These are phyloP conservation scores for Clusia tigrina DNA, from an alignment of 2,888 invertebrate genomes.

Conservation along the genomic window DNA sequence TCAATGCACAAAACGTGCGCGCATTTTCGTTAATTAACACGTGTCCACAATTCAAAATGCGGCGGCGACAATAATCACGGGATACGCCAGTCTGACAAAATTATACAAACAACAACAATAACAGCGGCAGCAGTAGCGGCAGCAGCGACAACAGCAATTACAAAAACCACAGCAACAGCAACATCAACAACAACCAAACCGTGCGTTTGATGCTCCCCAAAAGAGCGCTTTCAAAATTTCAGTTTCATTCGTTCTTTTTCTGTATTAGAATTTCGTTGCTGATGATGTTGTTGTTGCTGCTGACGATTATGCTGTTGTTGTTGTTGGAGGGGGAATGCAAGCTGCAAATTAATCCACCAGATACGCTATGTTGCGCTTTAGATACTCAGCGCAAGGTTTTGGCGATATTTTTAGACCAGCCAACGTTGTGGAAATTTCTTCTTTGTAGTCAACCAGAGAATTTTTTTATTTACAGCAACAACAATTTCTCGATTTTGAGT, in stretches of 20 bases:
- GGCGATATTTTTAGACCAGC: slow-evolving; percentile 12
- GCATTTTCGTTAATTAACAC: slow-evolving; percentile 37
- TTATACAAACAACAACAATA: background rate
- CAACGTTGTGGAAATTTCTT: slow-evolving; percentile 7
- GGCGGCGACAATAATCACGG: slow-evolving; percentile 25
- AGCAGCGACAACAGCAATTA: slow-evolving; percentile 11
- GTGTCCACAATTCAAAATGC: slow-evolving; percentile 28
- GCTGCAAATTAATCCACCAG: slow-evolving; percentile 33
- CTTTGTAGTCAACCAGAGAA: no score
- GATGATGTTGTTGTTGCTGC: background rate
- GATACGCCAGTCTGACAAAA: no score
- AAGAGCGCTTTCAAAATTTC: background rate
- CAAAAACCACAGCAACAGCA: slow-evolving; percentile 25
- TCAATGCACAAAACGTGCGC: slow-evolving; percentile 30
- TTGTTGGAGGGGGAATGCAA: background rate
- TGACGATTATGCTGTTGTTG: no score
- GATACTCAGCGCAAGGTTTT: background rate
- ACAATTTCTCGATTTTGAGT: background rate
- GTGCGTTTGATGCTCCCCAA: slow-evolving; percentile 16
- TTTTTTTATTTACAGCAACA: no score
- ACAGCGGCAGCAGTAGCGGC: background rate
- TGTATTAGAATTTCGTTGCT: background rate
- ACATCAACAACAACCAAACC: slow-evolving; percentile 14
- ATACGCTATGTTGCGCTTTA: slow-evolving; percentile 1
- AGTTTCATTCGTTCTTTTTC: background rate